Conservation (phyloP, 2,888 invertebrate genomes). For the Paralinhomoeus sp. region DNA sequence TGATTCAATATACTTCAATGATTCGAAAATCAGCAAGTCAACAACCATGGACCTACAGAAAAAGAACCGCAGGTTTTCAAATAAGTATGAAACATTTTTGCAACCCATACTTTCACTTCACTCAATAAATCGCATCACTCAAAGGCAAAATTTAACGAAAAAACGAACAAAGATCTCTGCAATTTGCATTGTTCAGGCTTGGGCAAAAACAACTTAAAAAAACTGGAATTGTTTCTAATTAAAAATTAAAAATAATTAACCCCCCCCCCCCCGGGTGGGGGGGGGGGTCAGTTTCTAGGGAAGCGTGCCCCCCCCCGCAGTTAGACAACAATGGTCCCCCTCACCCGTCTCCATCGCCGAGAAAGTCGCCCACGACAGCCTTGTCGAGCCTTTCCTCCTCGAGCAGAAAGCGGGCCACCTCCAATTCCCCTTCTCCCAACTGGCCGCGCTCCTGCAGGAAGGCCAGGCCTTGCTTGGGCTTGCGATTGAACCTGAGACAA, state of each 20-base stretch:
- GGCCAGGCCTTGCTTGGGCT: conserved; percentile 72
- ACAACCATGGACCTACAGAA: no score
- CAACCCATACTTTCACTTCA: conserved; percentile 77
- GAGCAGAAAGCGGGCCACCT: conserved; percentile 80
- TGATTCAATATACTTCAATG: no score
- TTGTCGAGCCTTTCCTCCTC: conserved; percentile 85
- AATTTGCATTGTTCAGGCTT: conserved; percentile 65
- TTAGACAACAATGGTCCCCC: conserved; percentile 46
- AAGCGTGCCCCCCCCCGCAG: conserved; percentile 77
- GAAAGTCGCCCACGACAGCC: conserved; percentile 51
- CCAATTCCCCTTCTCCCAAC: conserved; percentile 53
- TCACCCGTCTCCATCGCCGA: conserved; percentile 85
- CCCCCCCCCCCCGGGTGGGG: conserved; percentile 57
- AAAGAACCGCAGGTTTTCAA: no score
- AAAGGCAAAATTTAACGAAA: no score
- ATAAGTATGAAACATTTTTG: no score
- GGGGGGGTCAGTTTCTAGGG: conserved; percentile 66
- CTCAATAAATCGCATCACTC: conserved; percentile 70
- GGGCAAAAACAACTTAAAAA: conserved; percentile 24
- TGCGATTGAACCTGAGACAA: conserved; percentile 57
- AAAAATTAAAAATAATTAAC: conserved; percentile 79
- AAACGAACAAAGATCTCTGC: no score
- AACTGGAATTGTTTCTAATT: conserved; percentile 36
- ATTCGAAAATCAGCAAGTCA: no score
- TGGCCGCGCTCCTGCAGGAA: conserved; percentile 79